Conservation (phyloP, 2,113 vertebrate genomes). For the Hoplias malabaricus region DNA sequence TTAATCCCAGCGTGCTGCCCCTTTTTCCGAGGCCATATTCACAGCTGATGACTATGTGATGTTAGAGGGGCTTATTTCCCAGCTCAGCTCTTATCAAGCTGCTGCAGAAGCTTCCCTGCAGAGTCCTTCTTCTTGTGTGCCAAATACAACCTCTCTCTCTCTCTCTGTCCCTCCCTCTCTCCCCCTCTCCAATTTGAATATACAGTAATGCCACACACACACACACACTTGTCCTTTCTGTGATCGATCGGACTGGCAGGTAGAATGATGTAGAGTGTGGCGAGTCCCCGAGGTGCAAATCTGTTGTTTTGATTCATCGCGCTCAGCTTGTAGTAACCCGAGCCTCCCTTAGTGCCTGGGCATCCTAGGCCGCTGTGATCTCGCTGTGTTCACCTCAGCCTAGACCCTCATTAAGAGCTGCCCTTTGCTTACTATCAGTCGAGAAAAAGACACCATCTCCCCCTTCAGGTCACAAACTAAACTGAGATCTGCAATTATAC, state of each 20-base stretch:
- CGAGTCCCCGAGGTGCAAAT: slow-evolving; percentile 3
- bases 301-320: slow-evolving; percentile 44
- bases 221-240: not conserved
- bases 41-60: slow-evolving; percentile 55
- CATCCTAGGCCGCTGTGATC: slow-evolving; percentile 5
- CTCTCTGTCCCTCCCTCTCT: not conserved
- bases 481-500: not conserved
- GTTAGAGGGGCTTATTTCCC: slow-evolving; percentile 59
- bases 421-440: not conserved
- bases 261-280: slow-evolving; percentile 10
- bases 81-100: slow-evolving; percentile 76
- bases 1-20: slow-evolving; percentile 13
- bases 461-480: not conserved
- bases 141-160: slow-evolving; percentile 25
- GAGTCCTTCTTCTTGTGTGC: slow-evolving; percentile 66
- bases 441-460: not conserved
- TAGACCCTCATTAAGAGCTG: slow-evolving; percentile 17
- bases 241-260: slow-evolving; percentile 14
- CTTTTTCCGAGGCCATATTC: slow-evolving; percentile 38
- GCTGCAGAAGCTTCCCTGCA: slow-evolving; percentile 71
- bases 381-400: slow-evolving; percentile 1
- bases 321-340: slow-evolving; percentile 54
- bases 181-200: slow-evolving; percentile 13
- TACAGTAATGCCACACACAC: slow-evolving; percentile 16
- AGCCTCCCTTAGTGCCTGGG: slow-evolving; percentile 50